A percentile compares a stretch with the other conserved stretches of the same genome.
Evolutionary conservation across 2,113 vertebrate species (phyloP).

Genomic region (Tonatia bakeri): DNA sequence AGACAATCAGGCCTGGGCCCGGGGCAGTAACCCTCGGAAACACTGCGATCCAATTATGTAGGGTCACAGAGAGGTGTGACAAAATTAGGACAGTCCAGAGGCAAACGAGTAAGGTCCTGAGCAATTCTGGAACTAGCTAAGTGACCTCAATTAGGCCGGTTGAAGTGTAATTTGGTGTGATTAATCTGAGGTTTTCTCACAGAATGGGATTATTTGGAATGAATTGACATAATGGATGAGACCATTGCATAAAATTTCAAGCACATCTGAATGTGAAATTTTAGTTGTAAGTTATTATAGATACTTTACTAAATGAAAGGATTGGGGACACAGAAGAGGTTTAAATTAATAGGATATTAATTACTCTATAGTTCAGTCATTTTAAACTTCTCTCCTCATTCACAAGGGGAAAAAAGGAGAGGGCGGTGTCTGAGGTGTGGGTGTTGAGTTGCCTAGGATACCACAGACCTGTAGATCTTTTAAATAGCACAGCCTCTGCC

Average conservation of each 20-base stretch:
- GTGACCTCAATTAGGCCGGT: neutral
- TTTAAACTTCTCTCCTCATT: neutral
- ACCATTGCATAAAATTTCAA: neutral
- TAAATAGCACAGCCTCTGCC: too few relatives aligned
- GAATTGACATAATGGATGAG: neutral
- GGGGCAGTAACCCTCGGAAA: neutral
- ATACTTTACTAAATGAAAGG: neutral
- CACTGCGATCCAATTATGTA: neutral
- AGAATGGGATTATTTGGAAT: neutral
- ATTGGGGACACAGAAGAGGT: neutral
- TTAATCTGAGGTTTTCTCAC: neutral
- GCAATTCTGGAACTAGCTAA: neutral
- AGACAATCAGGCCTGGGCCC: neutral
- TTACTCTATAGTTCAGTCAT: neutral
- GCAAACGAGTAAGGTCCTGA: neutral
- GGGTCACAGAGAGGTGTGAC: neutral
- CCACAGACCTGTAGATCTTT: neutral
- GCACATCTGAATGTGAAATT: neutral
- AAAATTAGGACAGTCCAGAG: neutral
- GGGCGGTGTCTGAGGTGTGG: neutral
- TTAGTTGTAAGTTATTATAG: neutral
- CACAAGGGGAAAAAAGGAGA: neutral
- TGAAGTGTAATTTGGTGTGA: neutral
- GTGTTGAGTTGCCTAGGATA: neutral
- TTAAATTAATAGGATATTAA: slow-evolving; percentile 13